Base-by-base conservation (phyloP, 2,797 vertebrate genomes). In the Myotis vivesi region DNA sequence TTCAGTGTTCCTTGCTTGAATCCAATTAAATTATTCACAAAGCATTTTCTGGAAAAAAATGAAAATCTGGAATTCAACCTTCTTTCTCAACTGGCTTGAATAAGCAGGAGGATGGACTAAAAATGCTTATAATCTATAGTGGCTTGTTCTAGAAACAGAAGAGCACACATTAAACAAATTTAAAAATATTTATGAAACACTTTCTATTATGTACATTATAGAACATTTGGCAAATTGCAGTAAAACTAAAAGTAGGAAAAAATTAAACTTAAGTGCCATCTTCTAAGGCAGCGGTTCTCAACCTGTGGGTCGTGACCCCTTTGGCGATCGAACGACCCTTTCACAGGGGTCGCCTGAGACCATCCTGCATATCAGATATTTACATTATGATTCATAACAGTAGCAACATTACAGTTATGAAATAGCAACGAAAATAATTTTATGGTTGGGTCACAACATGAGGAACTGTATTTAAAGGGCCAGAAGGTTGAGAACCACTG, bases 1-100 rank as follows among this genome's bases (percentile, higher is more conserved):
- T 94, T 96, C 16, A 28, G n/a, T 81, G 91, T 94, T 33, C 49
- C 46, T 88, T 91, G 53, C 75, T 57, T 59, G 36, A 94, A 86
- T 94, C 16, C 44, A 83, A 38, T 94, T 91, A 86, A 89, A 66
- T 68, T 72, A 76, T 36, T 95, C 33, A 89, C 33, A 83, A 66
- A 75, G 33, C 20, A 75, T 79, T 91, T 95, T 96, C 89, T 90
- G 85, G 85, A 89, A 87, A 93, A 87, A 86, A 73, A 75, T 71
- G 19, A 83, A 88, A 85, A 66, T 71, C 41, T 72, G 44, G 33
- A 94, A 73, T 91, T 84, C 49, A 81, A 55, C 33, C n/a, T 80
- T 68, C 55, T 80, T 93, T 77, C 55, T 94, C 53, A 76, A 3
- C 13, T 84, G 71, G 28, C 5, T 66, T 84, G 20, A 86, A 86